Percentiles rank a stretch among this genome's conserved stretches.
phyloP scores from a whole-genome alignment of 2,113 vertebrate species.

The Paramormyrops kingsleyae region DNA sequence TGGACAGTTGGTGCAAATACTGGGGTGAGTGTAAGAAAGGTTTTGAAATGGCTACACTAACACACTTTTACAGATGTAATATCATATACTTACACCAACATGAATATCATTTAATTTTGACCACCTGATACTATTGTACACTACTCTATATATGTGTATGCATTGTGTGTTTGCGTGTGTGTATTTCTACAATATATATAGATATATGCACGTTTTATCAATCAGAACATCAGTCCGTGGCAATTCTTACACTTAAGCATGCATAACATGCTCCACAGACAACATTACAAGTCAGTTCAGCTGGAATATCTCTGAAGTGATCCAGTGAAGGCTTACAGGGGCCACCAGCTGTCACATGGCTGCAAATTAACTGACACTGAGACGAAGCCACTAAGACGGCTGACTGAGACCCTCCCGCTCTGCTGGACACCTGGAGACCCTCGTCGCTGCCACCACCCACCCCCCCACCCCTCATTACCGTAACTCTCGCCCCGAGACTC shows the following conservation, averaged over 20 bases:
- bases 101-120: background rate
- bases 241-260: background rate
- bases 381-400: background rate
- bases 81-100: background rate
- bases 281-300: background rate
- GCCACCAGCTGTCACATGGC: background rate
- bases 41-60: no score
- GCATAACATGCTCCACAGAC: background rate
- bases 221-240: background rate
- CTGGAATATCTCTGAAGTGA: background rate
- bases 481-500: background rate
- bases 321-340: background rate
- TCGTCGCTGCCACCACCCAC: background rate
- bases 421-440: background rate
- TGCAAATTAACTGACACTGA: background rate
- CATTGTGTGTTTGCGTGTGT: background rate
- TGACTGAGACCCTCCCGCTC: background rate
- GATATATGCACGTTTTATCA: background rate
- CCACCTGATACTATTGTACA: background rate
- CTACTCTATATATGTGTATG: background rate
- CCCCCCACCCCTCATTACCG: background rate
- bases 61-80: no score
- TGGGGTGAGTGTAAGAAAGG: background rate
- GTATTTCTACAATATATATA: background rate
- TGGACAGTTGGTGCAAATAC: background rate